These are phyloP conservation scores for Falco peregrinus DNA, from an alignment of 2,797 vertebrate species.

Conservation along the genomic window DNA sequence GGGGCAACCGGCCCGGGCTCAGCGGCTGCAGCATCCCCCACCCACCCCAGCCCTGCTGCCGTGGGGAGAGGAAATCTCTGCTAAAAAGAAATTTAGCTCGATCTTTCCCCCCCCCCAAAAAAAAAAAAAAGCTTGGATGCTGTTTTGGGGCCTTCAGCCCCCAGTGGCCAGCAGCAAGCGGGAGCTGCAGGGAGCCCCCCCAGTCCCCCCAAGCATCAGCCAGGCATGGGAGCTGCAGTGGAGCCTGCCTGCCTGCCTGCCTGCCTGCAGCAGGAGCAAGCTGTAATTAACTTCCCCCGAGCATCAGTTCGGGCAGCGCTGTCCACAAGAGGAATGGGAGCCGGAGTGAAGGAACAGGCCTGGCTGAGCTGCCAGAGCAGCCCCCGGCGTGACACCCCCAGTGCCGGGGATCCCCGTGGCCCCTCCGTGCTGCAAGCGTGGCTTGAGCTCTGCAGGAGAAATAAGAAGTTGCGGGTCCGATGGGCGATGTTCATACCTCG, in stretches of 20 bases:
- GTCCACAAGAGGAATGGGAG: background rate
- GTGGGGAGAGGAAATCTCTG: no score
- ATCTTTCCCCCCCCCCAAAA: no score
- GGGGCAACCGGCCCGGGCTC: background rate
- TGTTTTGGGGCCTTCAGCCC: background rate
- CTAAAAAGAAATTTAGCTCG: no score
- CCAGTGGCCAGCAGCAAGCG: background rate
- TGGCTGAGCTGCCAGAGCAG: background rate
- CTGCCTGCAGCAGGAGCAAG: conserved; percentile 52
- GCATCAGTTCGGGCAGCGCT: background rate
- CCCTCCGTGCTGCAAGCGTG: background rate
- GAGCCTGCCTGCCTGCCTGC: background rate
- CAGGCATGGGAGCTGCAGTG: conserved; percentile 41
- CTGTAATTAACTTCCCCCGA: conserved; percentile 55
- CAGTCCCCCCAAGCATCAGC: background rate
- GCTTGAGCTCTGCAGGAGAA: background rate
- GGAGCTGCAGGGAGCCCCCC: background rate
- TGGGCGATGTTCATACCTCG: background rate
- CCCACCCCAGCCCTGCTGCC: background rate
- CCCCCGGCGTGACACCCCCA: background rate
- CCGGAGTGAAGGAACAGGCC: background rate
- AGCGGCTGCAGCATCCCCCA: background rate
- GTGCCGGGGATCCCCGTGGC: rapidly evolving
- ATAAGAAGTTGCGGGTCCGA: background rate
- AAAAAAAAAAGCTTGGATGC: no score